Percentiles rank a stretch among this genome's conserved stretches.
These are phyloP conservation scores for Sterrhoptilus dennistouni DNA, from an alignment of 2,113 vertebrate species.

Conservation along the genomic window DNA sequence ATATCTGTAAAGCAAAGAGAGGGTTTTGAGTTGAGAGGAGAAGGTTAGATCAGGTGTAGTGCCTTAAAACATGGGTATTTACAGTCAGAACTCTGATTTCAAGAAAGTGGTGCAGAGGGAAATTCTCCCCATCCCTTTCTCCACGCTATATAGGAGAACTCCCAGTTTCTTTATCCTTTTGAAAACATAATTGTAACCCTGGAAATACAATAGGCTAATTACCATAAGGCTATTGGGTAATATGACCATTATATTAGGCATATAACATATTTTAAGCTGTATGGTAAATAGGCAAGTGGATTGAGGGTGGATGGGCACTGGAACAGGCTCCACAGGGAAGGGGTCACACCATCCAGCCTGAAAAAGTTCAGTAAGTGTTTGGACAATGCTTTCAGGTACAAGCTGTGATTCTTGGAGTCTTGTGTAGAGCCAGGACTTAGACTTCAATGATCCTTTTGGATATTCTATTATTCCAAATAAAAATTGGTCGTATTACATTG, in stretches of 20 bases:
- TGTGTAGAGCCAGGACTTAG: background rate
- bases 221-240: background rate
- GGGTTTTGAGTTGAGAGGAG: background rate
- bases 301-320: background rate
- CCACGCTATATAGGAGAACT: background rate
- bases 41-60: background rate
- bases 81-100: background rate
- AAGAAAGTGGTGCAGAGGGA: background rate
- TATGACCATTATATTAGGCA: background rate
- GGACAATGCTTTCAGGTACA: background rate
- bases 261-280: background rate
- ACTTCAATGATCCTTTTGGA: background rate
- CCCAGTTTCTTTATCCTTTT: background rate
- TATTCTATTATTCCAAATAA: background rate
- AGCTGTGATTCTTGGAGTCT: background rate
- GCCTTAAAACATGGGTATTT: background rate
- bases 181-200: background rate
- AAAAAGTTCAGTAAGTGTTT: background rate
- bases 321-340: background rate
- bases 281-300: background rate
- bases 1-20: background rate
- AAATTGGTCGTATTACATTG: background rate
- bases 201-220: background rate
- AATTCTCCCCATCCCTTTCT: background rate
- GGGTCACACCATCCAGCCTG: background rate